Base-by-base conservation (phyloP, 2,113 vertebrate species). In the Hippocampus abdominalis region DNA sequence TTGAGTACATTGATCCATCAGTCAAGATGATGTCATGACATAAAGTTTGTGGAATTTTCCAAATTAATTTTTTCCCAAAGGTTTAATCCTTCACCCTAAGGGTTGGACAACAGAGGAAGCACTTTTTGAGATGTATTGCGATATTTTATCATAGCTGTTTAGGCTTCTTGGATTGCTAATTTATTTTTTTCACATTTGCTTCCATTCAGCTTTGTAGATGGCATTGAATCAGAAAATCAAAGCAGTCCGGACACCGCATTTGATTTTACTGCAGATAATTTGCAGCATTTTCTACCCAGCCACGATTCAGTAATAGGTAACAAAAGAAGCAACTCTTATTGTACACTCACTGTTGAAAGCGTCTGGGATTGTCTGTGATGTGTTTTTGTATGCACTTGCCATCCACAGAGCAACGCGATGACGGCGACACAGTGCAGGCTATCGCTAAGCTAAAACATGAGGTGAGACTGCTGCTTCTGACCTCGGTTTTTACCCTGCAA, bases 401-500 rank as follows among this genome's bases (percentile, higher is more conserved):
- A 18, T 82, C n/a, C 61, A 60, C 78, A 93, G 92, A 80, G 61
- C 78, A 65, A 56, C 78, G 39, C 13, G 81, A 90, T 12, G 87
- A 91, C 9, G 79, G 49, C 1, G 89, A 92, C 80, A 92, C 87
- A 23, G 87, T 90, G 78, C 81, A 91, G 79, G 86, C 88, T 20
- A 90, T 94, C 53, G 70, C 79, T 11, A 93, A 90, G 75, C 87
- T 94, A 18, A 93, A 92, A 68, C 82, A 92, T 16, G 92, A 94
- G 91, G 93, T 92, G 73, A 89, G 20, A 3, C 12, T n/a, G 2
- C 2, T 59, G 48, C 46, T 21, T 23, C 32, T 21, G 3, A 66
- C 3, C 42, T 12, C 10, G 42, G 2, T 36, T 36, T 36, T 36
- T 36, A 0, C 5, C 32, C 32, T 36, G 32, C 32, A 36, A 36